Conservation (phyloP, 2,797 vertebrate species). For the Sebastes nivosus region DNA sequence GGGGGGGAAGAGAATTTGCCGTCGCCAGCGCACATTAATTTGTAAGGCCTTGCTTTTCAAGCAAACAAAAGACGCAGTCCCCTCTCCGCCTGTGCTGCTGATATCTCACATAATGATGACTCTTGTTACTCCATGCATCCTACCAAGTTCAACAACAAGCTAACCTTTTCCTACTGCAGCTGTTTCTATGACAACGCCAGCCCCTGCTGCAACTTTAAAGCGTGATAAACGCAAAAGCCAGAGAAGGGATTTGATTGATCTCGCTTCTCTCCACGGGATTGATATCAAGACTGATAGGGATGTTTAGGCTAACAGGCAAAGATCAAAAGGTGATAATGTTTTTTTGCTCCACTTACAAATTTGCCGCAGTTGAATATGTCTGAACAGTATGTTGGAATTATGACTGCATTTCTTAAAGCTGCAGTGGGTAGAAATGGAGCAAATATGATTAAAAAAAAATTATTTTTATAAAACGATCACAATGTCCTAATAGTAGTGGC, state of each 20-base stretch:
- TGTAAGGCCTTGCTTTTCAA: conserved; percentile 51
- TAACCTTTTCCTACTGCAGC: conserved; percentile 75
- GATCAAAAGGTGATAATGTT: conserved; percentile 58
- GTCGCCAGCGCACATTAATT: conserved; percentile 47
- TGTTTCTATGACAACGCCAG: conserved; percentile 85
- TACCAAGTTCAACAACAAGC: conserved; percentile 76
- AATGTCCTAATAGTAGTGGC: accelerated
- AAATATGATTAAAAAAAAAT: too few species aligned
- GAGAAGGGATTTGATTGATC: conserved; percentile 83
- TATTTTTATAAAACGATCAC: too few species aligned
- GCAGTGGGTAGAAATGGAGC: too few species aligned
- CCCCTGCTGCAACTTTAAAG: conserved; percentile 75
- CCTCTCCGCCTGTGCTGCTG: conserved; percentile 34
- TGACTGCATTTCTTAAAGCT: not conserved
- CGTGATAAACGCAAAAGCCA: conserved; percentile 75
- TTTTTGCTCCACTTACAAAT: conserved; percentile 30
- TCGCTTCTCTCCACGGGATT: conserved; percentile 50
- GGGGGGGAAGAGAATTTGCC: conserved; percentile 13
- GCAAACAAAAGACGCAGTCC: conserved; percentile 59
- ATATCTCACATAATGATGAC: conserved; percentile 74
- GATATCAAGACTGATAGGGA: conserved; percentile 50
- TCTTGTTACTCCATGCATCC: conserved; percentile 72
- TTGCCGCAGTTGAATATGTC: conserved; percentile 27
- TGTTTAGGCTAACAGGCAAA: conserved; percentile 53
- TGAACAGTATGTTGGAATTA: not conserved